A percentile compares a stretch with the other conserved stretches of the same genome.
Evolutionary conservation across 2,888 invertebrate species (phyloP).

Genomic region (Hirtodrosophila duncani): DNA sequence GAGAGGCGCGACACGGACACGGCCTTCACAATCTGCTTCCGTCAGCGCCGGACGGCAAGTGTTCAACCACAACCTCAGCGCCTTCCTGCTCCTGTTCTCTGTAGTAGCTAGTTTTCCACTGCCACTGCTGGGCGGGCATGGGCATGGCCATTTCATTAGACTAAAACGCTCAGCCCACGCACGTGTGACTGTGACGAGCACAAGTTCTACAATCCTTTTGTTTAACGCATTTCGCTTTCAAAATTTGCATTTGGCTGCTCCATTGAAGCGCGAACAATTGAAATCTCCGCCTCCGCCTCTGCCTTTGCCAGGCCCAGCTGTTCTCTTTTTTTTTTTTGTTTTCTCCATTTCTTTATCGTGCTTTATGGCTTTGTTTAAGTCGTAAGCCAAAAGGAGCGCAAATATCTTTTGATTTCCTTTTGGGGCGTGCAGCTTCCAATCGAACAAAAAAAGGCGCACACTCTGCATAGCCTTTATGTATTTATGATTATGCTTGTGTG

Average conservation of each 20-base stretch:
- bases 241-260: conserved; percentile 65
- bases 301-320: conserved; percentile 56
- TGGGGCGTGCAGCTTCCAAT: conserved; percentile 21
- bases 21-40: conserved; percentile 41
- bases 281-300: conserved; percentile 22
- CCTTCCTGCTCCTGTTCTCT: conserved; percentile 12
- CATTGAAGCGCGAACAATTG: conserved; percentile 65
- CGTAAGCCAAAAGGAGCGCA: conserved; percentile 65
- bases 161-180: conserved; percentile 54
- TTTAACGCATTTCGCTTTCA: conserved; percentile 49
- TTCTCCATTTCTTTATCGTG: too few species aligned
- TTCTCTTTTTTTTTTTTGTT: conserved; percentile 37
- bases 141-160: conserved; percentile 59
- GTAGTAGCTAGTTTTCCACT: not conserved
- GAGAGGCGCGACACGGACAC: too few species aligned
- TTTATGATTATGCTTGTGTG: too few species aligned
- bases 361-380: conserved; percentile 56
- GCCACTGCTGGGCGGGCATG: conserved; percentile 1
- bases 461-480: conserved; percentile 68
- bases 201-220: conserved; percentile 34
- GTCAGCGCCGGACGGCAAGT: conserved; percentile 58
- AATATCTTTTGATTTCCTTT: conserved; percentile 62
- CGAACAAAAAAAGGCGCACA: conserved; percentile 60
- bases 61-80: conserved; percentile 20
- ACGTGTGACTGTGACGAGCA: conserved; percentile 9